These are phyloP conservation scores for Daboia siamensis DNA, from an alignment of 2,113 vertebrate genomes.

Conservation along the genomic window DNA sequence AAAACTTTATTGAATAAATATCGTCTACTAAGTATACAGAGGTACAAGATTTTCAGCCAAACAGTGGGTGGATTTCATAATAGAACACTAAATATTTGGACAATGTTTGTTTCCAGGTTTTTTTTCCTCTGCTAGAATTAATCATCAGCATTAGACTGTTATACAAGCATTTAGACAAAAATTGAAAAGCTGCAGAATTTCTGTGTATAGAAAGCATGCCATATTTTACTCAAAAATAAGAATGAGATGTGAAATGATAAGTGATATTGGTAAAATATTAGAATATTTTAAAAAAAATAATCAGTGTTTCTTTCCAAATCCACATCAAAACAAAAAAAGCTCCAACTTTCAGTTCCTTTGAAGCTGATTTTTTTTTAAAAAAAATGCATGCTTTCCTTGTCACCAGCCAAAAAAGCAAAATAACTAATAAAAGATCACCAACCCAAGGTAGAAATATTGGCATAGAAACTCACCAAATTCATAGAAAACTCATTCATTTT, in stretches of 20 bases:
- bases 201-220: constrained; percentile 38
- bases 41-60: constrained; percentile 19
- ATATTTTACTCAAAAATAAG: constrained; percentile 26
- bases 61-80: constrained; percentile 18
- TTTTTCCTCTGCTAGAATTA: not conserved
- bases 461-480: not conserved
- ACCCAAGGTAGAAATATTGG: not conserved
- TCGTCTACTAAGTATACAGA: not conserved
- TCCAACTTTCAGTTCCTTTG: not conserved
- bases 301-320: not conserved
- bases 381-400: not conserved
- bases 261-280: constrained; percentile 20
- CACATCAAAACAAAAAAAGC: not conserved
- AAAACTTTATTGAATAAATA: not conserved
- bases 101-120: not conserved
- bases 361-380: not conserved
- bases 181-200: constrained; percentile 28
- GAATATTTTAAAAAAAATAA: not conserved
- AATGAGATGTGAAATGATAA: constrained; percentile 1
- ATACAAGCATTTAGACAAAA: constrained; percentile 15
- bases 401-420: not conserved
- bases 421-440: not conserved
- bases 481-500: not conserved
- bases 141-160: constrained; percentile 33
- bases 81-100: constrained; percentile 7